phyloP scores from a whole-genome alignment of 1,140 invertebrate genomes.

The Proctacanthus coquilletti region DNA sequence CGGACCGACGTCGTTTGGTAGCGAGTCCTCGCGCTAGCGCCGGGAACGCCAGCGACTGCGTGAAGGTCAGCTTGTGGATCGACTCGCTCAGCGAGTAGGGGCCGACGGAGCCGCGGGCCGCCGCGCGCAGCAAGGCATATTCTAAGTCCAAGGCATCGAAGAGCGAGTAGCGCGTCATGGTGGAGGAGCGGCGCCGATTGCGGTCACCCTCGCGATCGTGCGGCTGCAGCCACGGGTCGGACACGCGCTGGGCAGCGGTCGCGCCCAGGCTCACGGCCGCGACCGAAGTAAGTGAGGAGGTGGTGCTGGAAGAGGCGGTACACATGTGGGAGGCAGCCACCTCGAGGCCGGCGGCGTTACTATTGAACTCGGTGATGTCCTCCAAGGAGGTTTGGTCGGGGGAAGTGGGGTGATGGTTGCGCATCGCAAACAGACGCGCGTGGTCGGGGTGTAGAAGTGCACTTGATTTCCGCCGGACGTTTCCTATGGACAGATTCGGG shows the following conservation, averaged over 20 bases:
- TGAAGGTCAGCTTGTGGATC: constrained; percentile 58
- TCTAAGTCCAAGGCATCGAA: constrained; percentile 56
- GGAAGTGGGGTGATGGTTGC: constrained; percentile 32
- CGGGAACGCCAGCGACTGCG: constrained; percentile 56
- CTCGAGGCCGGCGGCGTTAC: constrained; percentile 12
- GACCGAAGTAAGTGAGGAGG: constrained; percentile 38
- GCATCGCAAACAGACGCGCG: constrained; percentile 36
- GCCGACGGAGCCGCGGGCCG: constrained; percentile 50
- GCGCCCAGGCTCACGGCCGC: constrained; percentile 31
- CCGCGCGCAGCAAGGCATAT: constrained; percentile 48
- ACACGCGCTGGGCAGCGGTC: constrained; percentile 31
- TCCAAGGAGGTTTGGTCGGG: constrained; percentile 29
- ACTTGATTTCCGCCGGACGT: constrained; percentile 38
- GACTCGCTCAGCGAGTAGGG: constrained; percentile 56
- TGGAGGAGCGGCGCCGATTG: constrained; percentile 33
- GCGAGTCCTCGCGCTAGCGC: constrained; percentile 51
- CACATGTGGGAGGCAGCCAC: constrained; percentile 20
- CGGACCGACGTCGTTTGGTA: constrained; percentile 42
- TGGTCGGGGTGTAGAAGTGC: constrained; percentile 50
- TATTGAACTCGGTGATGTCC: constrained; percentile 27
- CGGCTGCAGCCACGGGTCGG: constrained; percentile 30
- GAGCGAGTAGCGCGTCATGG: constrained; percentile 44
- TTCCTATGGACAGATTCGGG: constrained; percentile 24
- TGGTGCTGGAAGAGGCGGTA: constrained; percentile 37
- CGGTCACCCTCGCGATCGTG: constrained; percentile 21